Base-by-base conservation (phyloP, 2,797 vertebrate genomes). In the Ammospiza maritima region DNA sequence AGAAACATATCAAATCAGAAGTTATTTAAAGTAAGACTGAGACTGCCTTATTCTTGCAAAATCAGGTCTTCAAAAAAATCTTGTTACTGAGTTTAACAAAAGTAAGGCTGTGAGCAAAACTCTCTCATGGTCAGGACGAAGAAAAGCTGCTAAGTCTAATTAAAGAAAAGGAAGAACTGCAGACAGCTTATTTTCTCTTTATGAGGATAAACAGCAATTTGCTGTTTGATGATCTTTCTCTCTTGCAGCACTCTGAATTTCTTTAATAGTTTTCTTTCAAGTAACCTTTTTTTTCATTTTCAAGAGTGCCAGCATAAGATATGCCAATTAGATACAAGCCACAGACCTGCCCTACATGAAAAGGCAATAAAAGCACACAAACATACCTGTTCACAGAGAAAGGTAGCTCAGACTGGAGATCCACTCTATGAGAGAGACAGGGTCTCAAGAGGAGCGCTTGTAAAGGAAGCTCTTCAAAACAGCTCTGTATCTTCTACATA, bases 321-420 rank as follows among this genome's bases (percentile, higher is more conserved):
- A 53, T 8, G 5, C 48, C 70, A 78, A 78, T 76, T 70, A 90
- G 84, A 84, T 51, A 71, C 18, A 85, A 69, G 15, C 13, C 51
- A 76, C 56, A 81, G 78, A 61, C 13, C 60, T 85, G 32, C 5
- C 23, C 58, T 71, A 73, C 32, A 73, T n/a, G 79, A 90, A 94
- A 92, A 91, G n/a, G 27, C 44, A 86, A 71, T 74, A 77, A 91
- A 94, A 90, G 6, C 30, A 64, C 42, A 42, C 47, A 53, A 81
- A 93, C 83, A 65, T 91, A 97, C 96, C 93, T 93, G 73, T 79
- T 94, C 64, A 76, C 79, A 21, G 57, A 50, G 47, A 45, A 79
- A 61, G 56, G 61, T 30, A 29, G 22, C 21, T 93, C 66, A 91
- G 87, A 51, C 16, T 14, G 51, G 42, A 83, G 22, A 88, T 82